Conservation (phyloP, 2,113 vertebrate genomes). For the Numida meleagris region DNA sequence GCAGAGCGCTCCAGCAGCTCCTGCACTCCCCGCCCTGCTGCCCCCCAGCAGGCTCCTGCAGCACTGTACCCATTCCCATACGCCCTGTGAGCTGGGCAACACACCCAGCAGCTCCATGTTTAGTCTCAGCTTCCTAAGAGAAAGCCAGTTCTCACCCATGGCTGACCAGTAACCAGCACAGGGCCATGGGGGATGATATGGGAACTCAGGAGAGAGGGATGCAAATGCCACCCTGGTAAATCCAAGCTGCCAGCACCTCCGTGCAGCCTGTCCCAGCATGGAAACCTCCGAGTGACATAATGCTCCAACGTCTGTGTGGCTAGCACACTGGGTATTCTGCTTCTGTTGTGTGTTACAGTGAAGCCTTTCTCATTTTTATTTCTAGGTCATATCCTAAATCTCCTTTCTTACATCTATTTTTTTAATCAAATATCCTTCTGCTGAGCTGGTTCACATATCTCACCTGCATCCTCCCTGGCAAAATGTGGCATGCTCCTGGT, state of each 20-base stretch:
- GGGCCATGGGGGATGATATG: rapidly evolving
- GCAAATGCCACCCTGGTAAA: not conserved
- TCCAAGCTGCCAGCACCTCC: rapidly evolving
- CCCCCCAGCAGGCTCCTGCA: not conserved
- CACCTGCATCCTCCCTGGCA: not conserved
- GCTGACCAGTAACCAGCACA: not conserved
- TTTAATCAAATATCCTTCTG: not conserved
- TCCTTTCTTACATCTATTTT: not conserved
- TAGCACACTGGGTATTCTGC: not conserved
- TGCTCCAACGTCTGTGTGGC: not conserved
- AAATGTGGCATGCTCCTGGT: not conserved
- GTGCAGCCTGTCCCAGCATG: not conserved
- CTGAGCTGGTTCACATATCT: not conserved
- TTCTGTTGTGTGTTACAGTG: not conserved
- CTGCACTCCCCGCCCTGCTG: not conserved
- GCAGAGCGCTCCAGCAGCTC: not conserved
- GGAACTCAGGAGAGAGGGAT: not conserved
- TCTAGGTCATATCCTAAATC: constrained; percentile 14
- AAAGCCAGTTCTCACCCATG: not conserved
- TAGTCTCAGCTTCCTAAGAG: not conserved
- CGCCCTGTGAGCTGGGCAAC: not conserved
- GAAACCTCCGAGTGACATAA: not conserved
- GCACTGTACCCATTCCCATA: not conserved
- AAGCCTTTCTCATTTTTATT: not conserved
- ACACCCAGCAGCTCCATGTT: not conserved